These are phyloP conservation scores for Cheilosia impressa DNA, from an alignment of 2,888 invertebrate species.

Conservation along the genomic window DNA sequence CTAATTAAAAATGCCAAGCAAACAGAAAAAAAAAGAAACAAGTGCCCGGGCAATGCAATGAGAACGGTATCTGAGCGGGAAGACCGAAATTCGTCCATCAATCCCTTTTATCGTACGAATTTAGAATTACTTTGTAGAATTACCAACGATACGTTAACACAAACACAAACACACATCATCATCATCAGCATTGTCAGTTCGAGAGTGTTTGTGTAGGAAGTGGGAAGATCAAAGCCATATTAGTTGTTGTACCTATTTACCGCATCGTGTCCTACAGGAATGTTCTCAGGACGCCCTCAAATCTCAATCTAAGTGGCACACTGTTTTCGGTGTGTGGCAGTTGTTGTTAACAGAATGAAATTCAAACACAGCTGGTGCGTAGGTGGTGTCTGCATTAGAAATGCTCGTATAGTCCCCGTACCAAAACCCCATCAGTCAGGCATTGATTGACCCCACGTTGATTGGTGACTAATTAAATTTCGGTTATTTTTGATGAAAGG, in stretches of 20 bases:
- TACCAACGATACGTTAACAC: slow-evolving; percentile 65
- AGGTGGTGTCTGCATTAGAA: slow-evolving; percentile 42
- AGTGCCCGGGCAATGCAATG: not conserved
- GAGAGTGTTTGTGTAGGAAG: slow-evolving; percentile 3
- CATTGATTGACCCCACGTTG: slow-evolving; percentile 72
- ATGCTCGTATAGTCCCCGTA: not conserved
- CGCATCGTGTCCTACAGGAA: slow-evolving; percentile 48
- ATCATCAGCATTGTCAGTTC: not conserved
- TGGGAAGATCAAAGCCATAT: slow-evolving; percentile 50
- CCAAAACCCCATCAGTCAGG: slow-evolving; percentile 12
- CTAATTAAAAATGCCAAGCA: slow-evolving; percentile 69
- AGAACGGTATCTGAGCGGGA: slow-evolving; percentile 7
- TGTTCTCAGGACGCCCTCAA: slow-evolving; percentile 36
- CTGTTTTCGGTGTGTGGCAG: slow-evolving; percentile 31
- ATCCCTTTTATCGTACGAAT: slow-evolving; percentile 62
- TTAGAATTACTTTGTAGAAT: slow-evolving; percentile 67
- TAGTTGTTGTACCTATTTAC: slow-evolving; percentile 23
- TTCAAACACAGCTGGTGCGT: slow-evolving; percentile 14
- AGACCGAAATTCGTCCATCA: slow-evolving; percentile 33
- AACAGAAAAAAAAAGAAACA: slow-evolving; percentile 1
- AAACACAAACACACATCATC: slow-evolving; percentile 45
- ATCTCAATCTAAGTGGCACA: slow-evolving; percentile 49
- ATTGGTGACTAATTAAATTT: slow-evolving; percentile 74
- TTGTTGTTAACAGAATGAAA: slow-evolving; percentile 63
- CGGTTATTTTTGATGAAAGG: slow-evolving; percentile 72